A percentile compares a stretch with the other conserved stretches of the same genome.
Evolutionary conservation across 2,797 vertebrate species (phyloP).

Genomic region (Amblyopsis hoosieri): DNA sequence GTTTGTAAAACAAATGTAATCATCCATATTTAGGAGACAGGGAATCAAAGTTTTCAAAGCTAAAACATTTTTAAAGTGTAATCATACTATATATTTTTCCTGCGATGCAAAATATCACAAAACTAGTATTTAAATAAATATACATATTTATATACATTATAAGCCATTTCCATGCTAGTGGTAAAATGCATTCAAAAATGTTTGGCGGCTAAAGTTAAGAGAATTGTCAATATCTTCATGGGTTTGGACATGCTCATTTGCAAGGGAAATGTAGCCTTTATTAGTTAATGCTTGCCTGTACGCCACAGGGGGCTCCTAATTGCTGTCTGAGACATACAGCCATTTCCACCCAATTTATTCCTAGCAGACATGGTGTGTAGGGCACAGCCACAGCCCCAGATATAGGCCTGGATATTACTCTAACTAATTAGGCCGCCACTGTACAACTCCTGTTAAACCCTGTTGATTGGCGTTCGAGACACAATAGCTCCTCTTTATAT

Average conservation of each 20-base stretch:
- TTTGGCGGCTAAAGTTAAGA: constrained; percentile 25
- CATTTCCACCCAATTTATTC: constrained; percentile 69
- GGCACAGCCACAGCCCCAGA: constrained; percentile 27
- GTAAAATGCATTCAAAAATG: too few species aligned
- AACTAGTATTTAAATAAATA: too few species aligned
- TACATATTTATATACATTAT: too few species aligned
- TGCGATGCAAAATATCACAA: too few species aligned
- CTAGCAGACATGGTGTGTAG: constrained; percentile 34
- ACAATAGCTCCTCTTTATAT: constrained; percentile 32
- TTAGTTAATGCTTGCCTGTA: constrained; percentile 62
- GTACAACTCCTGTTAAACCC: constrained; percentile 38
- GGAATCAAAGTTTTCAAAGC: too few species aligned
- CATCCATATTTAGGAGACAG: too few species aligned
- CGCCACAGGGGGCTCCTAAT: constrained; percentile 65
- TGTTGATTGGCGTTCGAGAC: constrained; percentile 35
- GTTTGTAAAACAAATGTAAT: too few species aligned
- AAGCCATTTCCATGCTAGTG: too few species aligned
- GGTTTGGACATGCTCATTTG: constrained; percentile 56
- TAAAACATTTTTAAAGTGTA: too few species aligned
- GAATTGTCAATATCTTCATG: constrained; percentile 39
- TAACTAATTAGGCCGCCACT: constrained; percentile 41
- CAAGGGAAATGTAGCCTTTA: constrained; percentile 63
- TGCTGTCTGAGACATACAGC: constrained; percentile 62
- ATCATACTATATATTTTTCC: too few species aligned
- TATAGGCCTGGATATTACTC: constrained; percentile 37